Evolutionary conservation across 2,113 vertebrate genomes (phyloP).

Genomic region (Tapirus terrestris): DNA sequence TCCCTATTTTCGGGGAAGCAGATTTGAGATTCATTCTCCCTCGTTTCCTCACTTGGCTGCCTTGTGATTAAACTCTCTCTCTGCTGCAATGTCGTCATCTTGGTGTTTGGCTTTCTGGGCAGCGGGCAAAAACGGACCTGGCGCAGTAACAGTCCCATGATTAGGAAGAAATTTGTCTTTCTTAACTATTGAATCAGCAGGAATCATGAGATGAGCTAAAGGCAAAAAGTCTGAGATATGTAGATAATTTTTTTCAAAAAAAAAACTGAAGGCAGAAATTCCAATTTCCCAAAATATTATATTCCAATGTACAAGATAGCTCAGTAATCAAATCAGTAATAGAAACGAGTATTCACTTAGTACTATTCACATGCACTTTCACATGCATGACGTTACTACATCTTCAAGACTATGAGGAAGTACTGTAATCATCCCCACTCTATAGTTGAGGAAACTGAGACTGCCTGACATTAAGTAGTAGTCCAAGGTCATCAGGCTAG

Average conservation of each 20-base stretch:
- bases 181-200: background rate
- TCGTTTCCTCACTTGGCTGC: too few species aligned
- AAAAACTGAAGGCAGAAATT: constrained; percentile 41
- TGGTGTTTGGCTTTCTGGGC: too few species aligned
- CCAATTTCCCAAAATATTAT: background rate
- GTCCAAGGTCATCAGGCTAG: background rate
- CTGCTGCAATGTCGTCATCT: too few species aligned
- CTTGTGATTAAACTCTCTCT: too few species aligned
- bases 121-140: too few species aligned
- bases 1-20: too few species aligned
- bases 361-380: background rate
- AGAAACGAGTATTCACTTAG: background rate
- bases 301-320: background rate
- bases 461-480: constrained; percentile 16
- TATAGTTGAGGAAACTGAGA: background rate
- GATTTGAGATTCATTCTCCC: too few species aligned
- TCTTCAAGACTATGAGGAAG: background rate
- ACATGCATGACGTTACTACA: background rate
- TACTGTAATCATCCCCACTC: background rate
- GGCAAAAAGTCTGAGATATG: background rate
- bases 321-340: background rate
- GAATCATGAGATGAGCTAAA: background rate
- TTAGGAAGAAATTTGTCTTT: constrained; percentile 16
- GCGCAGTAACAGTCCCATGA: background rate
- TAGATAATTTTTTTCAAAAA: constrained; percentile 28